Percentiles rank a stretch among this genome's conserved stretches.
These are phyloP conservation scores for Chanos chanos DNA, from an alignment of 2,797 vertebrate genomes.

Conservation along the genomic window DNA sequence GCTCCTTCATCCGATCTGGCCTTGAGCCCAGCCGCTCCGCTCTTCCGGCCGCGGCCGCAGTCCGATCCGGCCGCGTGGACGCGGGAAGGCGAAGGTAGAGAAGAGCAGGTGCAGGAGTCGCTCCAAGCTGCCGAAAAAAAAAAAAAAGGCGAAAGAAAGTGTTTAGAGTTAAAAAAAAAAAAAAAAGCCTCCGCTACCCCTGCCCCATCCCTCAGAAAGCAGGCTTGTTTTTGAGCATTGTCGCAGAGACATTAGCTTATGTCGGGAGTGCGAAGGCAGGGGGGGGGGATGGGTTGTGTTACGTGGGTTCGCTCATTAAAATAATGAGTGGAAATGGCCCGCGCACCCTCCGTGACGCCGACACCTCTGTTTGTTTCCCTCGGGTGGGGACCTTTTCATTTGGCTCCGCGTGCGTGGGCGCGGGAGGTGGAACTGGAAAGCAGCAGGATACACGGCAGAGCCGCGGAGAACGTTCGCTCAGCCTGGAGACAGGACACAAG, in stretches of 20 bases:
- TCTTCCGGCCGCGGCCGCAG: too few relatives aligned
- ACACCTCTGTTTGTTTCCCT: conserved; percentile 58
- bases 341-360: conserved; percentile 61
- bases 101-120: too few relatives aligned
- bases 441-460: not conserved
- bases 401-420: conserved; percentile 46
- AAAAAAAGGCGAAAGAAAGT: too few relatives aligned
- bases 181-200: not conserved
- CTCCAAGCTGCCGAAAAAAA: too few relatives aligned
- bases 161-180: too few relatives aligned
- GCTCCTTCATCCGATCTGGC: too few relatives aligned
- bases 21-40: too few relatives aligned
- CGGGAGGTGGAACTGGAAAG: not conserved
- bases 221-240: conserved; percentile 68
- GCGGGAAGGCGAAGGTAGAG: too few relatives aligned
- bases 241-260: conserved; percentile 61
- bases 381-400: conserved; percentile 24
- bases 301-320: conserved; percentile 71
- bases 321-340: conserved; percentile 68
- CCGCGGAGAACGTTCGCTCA: too few relatives aligned
- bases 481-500: not conserved
- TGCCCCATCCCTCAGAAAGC: conserved; percentile 47
- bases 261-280: conserved; percentile 62
- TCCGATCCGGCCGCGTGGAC: too few relatives aligned
- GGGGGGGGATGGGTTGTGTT: conserved; percentile 41